phyloP scores from a whole-genome alignment of 2,113 vertebrate genomes.

The Coturnix japonica region DNA sequence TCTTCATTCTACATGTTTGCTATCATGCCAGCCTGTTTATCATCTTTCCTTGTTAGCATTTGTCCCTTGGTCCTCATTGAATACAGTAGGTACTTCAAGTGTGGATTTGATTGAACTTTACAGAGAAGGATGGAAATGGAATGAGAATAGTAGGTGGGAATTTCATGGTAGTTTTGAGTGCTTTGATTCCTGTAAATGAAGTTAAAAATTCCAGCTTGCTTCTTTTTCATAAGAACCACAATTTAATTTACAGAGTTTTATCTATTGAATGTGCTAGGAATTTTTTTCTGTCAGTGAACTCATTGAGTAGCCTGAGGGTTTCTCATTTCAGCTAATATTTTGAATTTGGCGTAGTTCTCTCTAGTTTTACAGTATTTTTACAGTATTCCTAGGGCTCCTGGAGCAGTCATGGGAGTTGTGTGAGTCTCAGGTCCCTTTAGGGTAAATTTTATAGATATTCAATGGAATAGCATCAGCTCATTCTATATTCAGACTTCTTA shows the following conservation, averaged over 20 bases:
- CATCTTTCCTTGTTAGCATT: not conserved
- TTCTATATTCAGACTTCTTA: not conserved
- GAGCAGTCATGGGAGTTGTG: not conserved
- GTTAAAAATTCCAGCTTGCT: not conserved
- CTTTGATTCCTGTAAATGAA: not conserved
- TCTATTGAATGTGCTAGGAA: not conserved
- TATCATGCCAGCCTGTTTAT: not conserved
- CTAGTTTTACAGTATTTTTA: not conserved
- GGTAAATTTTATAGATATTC: not conserved
- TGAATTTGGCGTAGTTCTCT: not conserved
- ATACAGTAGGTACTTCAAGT: not conserved
- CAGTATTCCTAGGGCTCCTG: not conserved
- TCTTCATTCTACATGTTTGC: not conserved
- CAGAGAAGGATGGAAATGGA: not conserved
- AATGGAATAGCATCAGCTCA: not conserved
- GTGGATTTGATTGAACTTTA: not conserved
- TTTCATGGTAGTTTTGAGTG: not conserved
- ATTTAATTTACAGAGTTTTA: not conserved
- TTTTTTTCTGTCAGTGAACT: not conserved
- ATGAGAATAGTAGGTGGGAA: not conserved
- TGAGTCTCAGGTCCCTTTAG: not conserved
- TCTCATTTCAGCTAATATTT: not conserved
- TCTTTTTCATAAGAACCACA: not conserved
- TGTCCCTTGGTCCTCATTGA: not conserved
- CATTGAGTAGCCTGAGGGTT: not conserved